Percentiles rank a stretch among this genome's conserved stretches.
Conservation (phyloP, 2,888 invertebrate species). For the Lasioglossum calceatum region DNA sequence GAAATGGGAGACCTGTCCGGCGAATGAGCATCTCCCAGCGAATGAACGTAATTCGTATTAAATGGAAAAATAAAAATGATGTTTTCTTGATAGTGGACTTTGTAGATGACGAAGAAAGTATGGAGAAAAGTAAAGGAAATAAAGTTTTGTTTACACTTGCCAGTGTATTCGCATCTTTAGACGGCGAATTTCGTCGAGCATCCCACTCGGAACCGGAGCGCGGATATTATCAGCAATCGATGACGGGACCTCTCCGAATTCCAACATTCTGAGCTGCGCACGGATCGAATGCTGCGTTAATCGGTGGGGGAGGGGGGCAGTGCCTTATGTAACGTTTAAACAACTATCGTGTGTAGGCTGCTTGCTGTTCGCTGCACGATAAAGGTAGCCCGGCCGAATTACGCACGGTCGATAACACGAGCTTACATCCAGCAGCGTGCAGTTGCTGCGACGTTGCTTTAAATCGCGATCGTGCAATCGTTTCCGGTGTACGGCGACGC, state of each 20-base stretch:
- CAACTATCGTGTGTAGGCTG: constrained; percentile 38
- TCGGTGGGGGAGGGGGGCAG: constrained; percentile 10
- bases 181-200: background rate
- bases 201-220: background rate
- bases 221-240: constrained; percentile 26
- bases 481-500: constrained; percentile 46
- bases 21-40: background rate
- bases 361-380: constrained; percentile 56
- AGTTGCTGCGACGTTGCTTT: constrained; percentile 40
- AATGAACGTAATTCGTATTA: background rate
- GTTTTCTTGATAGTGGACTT: rapidly evolving
- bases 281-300: constrained; percentile 37
- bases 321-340: constrained; percentile 53
- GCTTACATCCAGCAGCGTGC: constrained; percentile 28
- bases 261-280: background rate
- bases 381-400: constrained; percentile 66
- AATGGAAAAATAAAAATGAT: background rate
- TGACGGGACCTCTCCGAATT: constrained; percentile 28
- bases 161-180: background rate
- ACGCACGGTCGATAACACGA: constrained; percentile 67
- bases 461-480: constrained; percentile 52
- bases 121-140: background rate
- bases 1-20: background rate
- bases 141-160: background rate
- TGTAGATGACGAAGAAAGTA: background rate